Conservation (phyloP, 2,113 vertebrate species). For the Trematocara nigrifrons region DNA sequence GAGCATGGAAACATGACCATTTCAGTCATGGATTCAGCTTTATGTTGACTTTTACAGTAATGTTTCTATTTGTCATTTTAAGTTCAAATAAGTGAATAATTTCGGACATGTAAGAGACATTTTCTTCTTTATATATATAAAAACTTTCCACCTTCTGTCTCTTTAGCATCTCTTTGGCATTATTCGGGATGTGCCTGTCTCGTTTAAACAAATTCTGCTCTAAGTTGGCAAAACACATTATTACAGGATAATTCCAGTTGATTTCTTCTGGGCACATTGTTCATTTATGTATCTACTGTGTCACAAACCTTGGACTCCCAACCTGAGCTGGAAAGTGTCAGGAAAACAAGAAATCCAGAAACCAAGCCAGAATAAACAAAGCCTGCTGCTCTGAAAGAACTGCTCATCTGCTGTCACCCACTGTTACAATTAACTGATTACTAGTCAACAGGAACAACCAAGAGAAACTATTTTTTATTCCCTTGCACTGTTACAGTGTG, state of each 20-base stretch:
- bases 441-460: background rate
- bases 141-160: background rate
- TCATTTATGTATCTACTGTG: background rate
- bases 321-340: background rate
- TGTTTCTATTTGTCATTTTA: background rate
- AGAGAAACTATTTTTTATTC: background rate
- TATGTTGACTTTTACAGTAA: background rate
- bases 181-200: background rate
- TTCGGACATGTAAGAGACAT: background rate
- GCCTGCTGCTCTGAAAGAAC: background rate
- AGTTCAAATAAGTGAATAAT: background rate
- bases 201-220: background rate
- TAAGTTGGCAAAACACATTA: background rate
- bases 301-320: background rate
- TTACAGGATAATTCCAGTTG: background rate
- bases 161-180: background rate
- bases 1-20: background rate
- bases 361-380: background rate
- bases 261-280: background rate
- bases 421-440: background rate
- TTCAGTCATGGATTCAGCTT: background rate
- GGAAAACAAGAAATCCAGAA: background rate
- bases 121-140: background rate
- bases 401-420: background rate
- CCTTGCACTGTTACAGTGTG: background rate